These are phyloP conservation scores for Tenebrosternarchus preto DNA, from an alignment of 2,113 vertebrate species.

Conservation along the genomic window DNA sequence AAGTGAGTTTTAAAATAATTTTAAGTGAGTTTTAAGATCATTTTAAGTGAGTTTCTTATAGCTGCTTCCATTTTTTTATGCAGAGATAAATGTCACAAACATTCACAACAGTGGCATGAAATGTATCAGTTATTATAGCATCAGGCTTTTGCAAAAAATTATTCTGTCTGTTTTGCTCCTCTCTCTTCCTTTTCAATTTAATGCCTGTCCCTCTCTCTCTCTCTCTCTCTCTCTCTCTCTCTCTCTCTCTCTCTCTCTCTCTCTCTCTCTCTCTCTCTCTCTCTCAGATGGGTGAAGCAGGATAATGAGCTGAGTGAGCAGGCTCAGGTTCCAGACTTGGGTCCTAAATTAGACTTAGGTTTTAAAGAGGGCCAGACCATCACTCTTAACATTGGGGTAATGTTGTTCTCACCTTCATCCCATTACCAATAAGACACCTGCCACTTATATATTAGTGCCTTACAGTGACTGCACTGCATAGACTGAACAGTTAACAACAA, in stretches of 20 bases:
- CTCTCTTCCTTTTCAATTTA: neutral
- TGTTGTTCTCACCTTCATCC: neutral
- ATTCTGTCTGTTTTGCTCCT: neutral
- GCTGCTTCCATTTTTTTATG: neutral
- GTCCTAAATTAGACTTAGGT: constrained; percentile 90
- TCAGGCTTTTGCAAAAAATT: neutral
- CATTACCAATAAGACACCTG: neutral
- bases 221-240: neutral
- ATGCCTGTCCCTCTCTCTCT: constrained; percentile 2
- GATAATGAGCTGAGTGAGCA: constrained; percentile 87
- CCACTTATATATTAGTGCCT: neutral
- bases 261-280: neutral
- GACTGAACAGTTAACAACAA: neutral
- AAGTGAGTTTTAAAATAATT: constrained; percentile 87
- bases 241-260: constrained; percentile 18
- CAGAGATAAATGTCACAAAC: neutral
- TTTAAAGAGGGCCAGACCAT: constrained; percentile 99
- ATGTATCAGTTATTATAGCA: neutral
- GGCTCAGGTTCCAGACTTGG: constrained; percentile 82
- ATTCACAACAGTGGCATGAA: too few species aligned
- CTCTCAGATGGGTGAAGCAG: constrained; percentile 90
- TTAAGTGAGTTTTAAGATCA: too few species aligned
- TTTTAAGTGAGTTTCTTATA: constrained; percentile 82
- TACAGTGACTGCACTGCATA: neutral
- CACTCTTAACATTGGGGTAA: constrained; percentile 94